Percentiles rank a stretch among this genome's conserved stretches.
Evolutionary conservation across 2,888 invertebrate genomes (phyloP).

Genomic region (Schizaphis graminum): DNA sequence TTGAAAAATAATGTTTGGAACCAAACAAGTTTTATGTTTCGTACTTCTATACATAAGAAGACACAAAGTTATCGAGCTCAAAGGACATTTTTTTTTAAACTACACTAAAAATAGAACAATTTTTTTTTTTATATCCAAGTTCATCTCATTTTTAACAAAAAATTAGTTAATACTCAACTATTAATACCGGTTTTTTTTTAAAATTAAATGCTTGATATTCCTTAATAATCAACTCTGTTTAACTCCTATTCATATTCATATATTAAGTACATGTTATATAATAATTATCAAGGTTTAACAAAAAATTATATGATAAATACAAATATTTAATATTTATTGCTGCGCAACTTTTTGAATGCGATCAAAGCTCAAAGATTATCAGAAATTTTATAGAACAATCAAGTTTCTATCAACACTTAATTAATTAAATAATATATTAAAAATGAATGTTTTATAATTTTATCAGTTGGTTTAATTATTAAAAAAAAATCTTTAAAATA

Average conservation of each 20-base stretch:
- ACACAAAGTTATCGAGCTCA: background rate
- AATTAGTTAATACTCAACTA: background rate
- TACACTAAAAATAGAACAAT: background rate
- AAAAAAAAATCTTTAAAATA: background rate
- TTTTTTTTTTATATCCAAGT: background rate
- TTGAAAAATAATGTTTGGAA: background rate
- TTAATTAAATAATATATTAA: conserved; percentile 13
- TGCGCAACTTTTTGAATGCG: background rate
- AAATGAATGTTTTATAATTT: background rate
- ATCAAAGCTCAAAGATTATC: background rate
- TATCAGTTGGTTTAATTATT: background rate
- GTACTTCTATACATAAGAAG: background rate
- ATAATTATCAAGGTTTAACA: background rate
- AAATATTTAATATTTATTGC: background rate
- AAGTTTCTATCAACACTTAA: background rate
- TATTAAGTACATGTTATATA: background rate
- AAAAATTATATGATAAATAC: background rate
- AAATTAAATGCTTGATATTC: background rate
- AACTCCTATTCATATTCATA: background rate
- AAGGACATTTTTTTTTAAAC: background rate
- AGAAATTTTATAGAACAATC: background rate
- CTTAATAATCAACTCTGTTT: background rate
- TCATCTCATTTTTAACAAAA: background rate
- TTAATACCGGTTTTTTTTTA: background rate
- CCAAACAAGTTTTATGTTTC: background rate